Evolutionary conservation across 2,113 vertebrate species (phyloP).

Genomic region (Neogobius melanostomus): DNA sequence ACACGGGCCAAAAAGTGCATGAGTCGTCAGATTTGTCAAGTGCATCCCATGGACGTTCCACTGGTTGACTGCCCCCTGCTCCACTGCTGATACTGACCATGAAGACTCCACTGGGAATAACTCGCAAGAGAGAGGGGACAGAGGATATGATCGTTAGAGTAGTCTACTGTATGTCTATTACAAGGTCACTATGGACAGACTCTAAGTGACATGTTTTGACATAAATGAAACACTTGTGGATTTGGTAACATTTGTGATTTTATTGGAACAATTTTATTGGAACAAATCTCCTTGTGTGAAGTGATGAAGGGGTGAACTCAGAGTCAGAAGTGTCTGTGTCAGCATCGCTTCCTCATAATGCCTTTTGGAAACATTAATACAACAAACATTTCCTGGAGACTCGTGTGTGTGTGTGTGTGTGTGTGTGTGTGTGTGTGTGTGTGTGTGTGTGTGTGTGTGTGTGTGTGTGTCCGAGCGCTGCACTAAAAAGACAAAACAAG

Average conservation of each 20-base stretch:
- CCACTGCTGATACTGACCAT: neutral
- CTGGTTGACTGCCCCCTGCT: neutral
- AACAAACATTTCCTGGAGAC: slow-evolving; percentile 70
- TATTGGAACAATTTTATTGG: neutral
- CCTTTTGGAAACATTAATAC: slow-evolving; percentile 53
- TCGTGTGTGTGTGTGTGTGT: neutral
- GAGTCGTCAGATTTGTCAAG: neutral
- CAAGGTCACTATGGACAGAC: too few species aligned
- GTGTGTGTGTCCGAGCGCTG: neutral
- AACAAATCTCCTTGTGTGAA: neutral
- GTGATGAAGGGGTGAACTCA: neutral
- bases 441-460: too few species aligned
- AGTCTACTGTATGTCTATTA: too few species aligned
- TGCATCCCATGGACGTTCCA: neutral
- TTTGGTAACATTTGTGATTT: neutral
- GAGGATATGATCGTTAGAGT: neutral
- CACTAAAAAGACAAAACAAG: slow-evolving; percentile 27
- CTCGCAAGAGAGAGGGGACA: neutral
- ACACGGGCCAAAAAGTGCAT: neutral
- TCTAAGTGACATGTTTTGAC: neutral
- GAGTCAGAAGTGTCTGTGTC: slow-evolving; percentile 54
- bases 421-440: too few species aligned
- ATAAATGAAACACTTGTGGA: neutral
- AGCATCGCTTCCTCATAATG: slow-evolving; percentile 50
- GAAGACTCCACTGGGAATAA: neutral